Evolutionary conservation across 2,113 vertebrate genomes (phyloP).

Genomic region (Dolichotis patagonum): DNA sequence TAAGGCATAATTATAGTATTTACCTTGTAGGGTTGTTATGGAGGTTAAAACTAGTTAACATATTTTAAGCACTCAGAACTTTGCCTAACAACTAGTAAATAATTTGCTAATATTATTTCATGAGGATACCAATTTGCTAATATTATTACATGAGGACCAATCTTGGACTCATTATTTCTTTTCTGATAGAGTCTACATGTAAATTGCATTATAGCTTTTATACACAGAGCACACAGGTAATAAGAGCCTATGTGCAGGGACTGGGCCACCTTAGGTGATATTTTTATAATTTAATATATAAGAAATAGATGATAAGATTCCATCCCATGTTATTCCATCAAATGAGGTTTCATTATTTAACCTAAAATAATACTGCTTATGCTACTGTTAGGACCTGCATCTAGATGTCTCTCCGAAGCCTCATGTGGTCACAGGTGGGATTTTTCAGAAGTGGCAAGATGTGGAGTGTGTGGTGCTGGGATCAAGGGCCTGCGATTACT

Average conservation of each 20-base stretch:
- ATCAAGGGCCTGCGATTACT: background rate
- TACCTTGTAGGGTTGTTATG: background rate
- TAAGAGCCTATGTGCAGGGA: background rate
- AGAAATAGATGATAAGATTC: background rate
- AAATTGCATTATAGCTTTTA: background rate
- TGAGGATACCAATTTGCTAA: background rate
- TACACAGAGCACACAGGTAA: background rate
- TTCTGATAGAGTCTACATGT: background rate
- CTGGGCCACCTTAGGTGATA: background rate
- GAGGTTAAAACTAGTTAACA: background rate
- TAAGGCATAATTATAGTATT: background rate
- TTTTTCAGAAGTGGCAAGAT: background rate
- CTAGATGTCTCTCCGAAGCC: background rate
- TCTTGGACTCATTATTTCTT: background rate
- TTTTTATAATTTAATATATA: background rate
- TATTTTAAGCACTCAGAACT: background rate
- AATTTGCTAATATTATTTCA: background rate
- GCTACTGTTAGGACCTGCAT: background rate
- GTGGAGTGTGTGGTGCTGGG: background rate
- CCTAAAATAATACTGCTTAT: background rate
- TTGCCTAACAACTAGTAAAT: background rate
- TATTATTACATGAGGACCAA: background rate
- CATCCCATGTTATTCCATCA: background rate
- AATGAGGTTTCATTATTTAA: background rate
- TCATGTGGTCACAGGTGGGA: background rate